Conservation (phyloP, 1,140 invertebrate genomes). For the Sminthurinus signatus region DNA sequence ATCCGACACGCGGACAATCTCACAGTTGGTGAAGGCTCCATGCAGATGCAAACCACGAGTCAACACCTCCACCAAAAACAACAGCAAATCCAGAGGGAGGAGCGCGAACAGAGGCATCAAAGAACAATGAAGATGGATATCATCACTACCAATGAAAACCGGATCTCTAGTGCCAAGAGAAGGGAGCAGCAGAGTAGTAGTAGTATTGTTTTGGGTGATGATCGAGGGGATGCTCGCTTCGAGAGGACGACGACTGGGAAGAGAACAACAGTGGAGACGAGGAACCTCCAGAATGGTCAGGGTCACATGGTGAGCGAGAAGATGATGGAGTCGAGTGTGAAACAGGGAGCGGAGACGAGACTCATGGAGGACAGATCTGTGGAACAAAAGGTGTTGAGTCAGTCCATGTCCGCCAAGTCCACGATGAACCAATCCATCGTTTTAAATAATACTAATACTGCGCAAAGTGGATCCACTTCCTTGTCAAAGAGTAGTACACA, state of each 20-base stretch:
- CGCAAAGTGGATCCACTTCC: background rate
- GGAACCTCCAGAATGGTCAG: conserved; percentile 35
- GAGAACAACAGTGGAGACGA: conserved; percentile 30
- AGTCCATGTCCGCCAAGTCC: conserved; percentile 38
- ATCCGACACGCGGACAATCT: conserved; percentile 54
- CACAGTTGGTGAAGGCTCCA: conserved; percentile 36
- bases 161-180: background rate
- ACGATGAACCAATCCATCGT: conserved; percentile 35
- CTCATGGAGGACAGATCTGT: conserved; percentile 21
- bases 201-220: conserved; percentile 35
- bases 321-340: conserved; percentile 29
- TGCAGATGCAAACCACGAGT: conserved; percentile 35
- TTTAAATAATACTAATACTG: conserved; percentile 29
- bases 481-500: background rate
- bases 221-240: conserved; percentile 36
- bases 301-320: conserved; percentile 34
- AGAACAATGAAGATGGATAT: background rate
- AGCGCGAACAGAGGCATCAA: background rate
- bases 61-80: conserved; percentile 1
- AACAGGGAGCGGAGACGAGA: conserved; percentile 32
- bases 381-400: conserved; percentile 37
- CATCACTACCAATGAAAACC: background rate
- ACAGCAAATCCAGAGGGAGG: background rate
- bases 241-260: conserved; percentile 27
- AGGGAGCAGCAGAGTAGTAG: conserved; percentile 22